Conservation (phyloP, 2,797 vertebrate genomes). For the Helicolenus hilgendorfi region DNA sequence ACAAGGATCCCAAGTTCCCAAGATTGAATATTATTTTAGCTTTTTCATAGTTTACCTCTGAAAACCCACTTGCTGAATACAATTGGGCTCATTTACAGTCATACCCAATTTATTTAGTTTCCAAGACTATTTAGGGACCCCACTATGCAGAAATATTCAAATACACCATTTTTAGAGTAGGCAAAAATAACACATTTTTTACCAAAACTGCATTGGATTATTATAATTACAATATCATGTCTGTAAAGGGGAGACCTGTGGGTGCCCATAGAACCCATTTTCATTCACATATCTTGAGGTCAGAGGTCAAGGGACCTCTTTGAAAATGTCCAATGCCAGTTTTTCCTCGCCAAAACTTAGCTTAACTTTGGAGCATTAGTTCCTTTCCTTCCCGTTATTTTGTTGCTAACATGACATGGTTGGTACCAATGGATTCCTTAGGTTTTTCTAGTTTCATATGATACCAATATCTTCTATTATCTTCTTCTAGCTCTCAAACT, state of each 20-base stretch:
- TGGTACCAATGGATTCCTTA: no score
- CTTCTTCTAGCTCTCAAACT: no score
- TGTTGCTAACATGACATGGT: no score
- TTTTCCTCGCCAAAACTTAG: not conserved
- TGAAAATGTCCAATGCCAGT: not conserved
- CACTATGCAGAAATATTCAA: not conserved
- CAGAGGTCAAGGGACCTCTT: not conserved
- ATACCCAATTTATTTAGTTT: not conserved
- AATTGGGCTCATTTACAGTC: not conserved
- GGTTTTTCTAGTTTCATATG: no score
- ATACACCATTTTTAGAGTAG: not conserved
- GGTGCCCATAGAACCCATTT: not conserved
- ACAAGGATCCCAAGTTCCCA: not conserved
- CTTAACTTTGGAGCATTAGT: not conserved
- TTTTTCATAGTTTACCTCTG: not conserved
- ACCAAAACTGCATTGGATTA: not conserved
- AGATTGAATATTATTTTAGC: not conserved
- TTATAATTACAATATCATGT: not conserved
- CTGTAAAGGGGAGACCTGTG: not conserved
- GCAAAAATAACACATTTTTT: not conserved
- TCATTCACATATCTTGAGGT: not conserved
- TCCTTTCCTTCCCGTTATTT: no score
- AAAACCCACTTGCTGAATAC: not conserved
- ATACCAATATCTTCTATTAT: no score
- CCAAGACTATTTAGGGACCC: not conserved